Percentiles rank a stretch among this genome's conserved stretches.
Conservation (phyloP, 2,113 vertebrate species). For the Oreochromis niloticus region DNA sequence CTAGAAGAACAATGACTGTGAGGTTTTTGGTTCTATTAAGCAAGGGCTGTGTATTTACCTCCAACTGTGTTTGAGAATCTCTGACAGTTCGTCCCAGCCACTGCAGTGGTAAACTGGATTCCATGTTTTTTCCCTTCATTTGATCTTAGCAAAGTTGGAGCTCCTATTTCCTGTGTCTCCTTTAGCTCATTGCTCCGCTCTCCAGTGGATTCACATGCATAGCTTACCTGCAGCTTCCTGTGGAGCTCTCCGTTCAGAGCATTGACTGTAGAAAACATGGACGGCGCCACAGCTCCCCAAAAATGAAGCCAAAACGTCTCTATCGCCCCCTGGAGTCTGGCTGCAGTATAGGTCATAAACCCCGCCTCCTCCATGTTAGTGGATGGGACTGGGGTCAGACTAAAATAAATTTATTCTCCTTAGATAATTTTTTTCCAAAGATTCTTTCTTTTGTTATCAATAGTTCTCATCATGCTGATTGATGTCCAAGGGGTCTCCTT, state of each 20-base stretch:
- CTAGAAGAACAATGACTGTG: neutral
- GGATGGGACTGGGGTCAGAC: no score
- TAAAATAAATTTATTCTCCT: no score
- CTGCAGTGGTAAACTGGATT: neutral
- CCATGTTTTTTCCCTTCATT: neutral
- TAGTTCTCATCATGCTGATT: no score
- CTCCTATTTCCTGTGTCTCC: neutral
- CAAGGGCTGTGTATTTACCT: neutral
- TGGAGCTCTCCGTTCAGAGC: neutral
- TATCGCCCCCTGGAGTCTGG: no score
- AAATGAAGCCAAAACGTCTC: no score
- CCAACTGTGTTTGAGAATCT: neutral
- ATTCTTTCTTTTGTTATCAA: no score
- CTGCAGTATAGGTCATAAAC: no score
- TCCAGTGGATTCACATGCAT: neutral
- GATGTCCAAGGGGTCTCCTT: no score
- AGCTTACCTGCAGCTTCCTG: neutral
- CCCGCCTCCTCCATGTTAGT: no score
- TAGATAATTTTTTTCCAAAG: no score
- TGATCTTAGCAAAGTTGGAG: neutral
- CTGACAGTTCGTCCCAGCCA: neutral
- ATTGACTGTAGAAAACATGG: no score
- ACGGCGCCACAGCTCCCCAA: no score
- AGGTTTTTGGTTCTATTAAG: neutral
- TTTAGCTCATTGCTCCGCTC: neutral